Conservation (phyloP, 2,888 invertebrate genomes). For the Zygaena filipendulae region DNA sequence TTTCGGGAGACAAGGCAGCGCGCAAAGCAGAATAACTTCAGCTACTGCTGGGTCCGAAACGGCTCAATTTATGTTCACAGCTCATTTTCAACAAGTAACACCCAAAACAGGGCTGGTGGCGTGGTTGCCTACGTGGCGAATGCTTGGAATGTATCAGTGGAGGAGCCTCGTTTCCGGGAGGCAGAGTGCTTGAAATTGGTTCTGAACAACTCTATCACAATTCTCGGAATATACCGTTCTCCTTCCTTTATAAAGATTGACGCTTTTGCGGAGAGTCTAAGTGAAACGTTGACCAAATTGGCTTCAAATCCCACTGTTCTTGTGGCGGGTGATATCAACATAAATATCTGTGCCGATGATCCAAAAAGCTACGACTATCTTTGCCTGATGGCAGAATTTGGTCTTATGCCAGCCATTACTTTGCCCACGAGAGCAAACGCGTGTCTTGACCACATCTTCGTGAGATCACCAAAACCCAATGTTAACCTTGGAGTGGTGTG, state of each 20-base stretch:
- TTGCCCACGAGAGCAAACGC: conserved; percentile 2
- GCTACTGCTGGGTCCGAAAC: conserved; percentile 6
- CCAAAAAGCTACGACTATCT: not conserved
- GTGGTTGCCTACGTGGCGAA: conserved; percentile 1
- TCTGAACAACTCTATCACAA: not conserved
- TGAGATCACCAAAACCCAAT: too few species aligned
- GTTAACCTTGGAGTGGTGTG: too few species aligned
- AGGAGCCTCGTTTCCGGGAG: not conserved
- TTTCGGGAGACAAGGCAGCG: conserved; percentile 5
- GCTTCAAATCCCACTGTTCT: not conserved
- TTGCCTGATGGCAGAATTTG: conserved; percentile 1
- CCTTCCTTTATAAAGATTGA: not conserved
- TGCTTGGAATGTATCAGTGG: not conserved
- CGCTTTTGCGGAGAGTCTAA: not conserved
- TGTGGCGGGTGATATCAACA: conserved; percentile 1
- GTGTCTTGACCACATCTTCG: too few species aligned
- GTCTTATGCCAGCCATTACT: conserved; percentile 1
- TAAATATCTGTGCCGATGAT: not conserved
- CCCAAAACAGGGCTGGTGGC: too few species aligned
- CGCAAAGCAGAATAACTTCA: conserved; percentile 3
- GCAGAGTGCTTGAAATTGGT: not conserved
- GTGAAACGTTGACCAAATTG: not conserved
- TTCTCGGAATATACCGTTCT: conserved; percentile 1
- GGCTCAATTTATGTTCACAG: conserved; percentile 6
- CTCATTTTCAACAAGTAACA: too few species aligned